Conservation (phyloP, 2,888 invertebrate species). For the Lymantria monacha region DNA sequence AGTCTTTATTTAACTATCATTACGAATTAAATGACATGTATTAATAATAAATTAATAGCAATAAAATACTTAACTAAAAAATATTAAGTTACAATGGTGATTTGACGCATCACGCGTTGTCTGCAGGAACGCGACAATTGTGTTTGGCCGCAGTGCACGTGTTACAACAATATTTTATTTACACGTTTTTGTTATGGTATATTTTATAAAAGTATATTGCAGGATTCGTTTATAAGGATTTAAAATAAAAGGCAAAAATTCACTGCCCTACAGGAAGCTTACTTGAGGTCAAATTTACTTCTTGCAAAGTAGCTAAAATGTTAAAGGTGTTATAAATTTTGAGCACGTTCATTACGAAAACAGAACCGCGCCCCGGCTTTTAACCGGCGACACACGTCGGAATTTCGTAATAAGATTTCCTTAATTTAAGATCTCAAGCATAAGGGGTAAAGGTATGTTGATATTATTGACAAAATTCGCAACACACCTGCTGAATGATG, state of each 20-base stretch:
- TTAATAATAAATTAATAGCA: no score
- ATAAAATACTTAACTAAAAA: no score
- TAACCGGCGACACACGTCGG: conserved; percentile 73
- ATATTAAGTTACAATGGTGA: no score
- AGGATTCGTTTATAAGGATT: background rate
- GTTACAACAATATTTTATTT: no score
- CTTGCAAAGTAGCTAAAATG: conserved; percentile 67
- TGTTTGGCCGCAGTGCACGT: no score
- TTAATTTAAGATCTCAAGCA: conserved; percentile 68
- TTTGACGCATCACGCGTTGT: no score
- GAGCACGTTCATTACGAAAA: conserved; percentile 74
- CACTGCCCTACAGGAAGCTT: conserved; percentile 20
- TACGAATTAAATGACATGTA: no score
- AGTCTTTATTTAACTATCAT: no score
- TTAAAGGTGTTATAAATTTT: conserved; percentile 76
- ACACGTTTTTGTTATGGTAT: no score
- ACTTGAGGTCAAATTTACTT: conserved; percentile 57
- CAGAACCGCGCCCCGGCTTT: conserved; percentile 63
- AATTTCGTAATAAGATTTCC: conserved; percentile 80
- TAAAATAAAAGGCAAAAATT: background rate
- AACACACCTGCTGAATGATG: conserved; percentile 31
- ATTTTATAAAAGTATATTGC: no score
- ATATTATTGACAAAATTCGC: conserved; percentile 35
- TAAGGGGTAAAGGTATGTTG: conserved; percentile 24
- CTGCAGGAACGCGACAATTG: no score